A percentile compares a stretch with the other conserved stretches of the same genome.
These are phyloP conservation scores for Drosophila kuntzei DNA, from an alignment of 2,888 invertebrate genomes.

Conservation along the genomic window DNA sequence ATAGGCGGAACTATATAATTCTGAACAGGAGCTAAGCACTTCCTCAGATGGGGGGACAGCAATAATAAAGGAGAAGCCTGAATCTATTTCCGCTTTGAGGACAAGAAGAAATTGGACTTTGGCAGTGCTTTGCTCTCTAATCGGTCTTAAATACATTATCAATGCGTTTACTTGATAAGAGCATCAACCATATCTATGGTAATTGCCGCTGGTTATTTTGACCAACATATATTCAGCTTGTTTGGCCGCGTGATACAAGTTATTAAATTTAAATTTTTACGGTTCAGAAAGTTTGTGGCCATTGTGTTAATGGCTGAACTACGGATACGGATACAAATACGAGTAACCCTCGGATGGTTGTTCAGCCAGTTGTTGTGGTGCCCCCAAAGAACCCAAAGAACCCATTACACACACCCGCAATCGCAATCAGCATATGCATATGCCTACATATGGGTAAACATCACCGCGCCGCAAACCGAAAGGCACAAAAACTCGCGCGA, in stretches of 20 bases:
- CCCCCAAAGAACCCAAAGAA: conserved; percentile 15
- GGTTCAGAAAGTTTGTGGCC: conserved; percentile 64
- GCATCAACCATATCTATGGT: neutral
- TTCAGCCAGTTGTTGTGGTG: conserved; percentile 24
- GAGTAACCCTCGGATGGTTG: conserved; percentile 14
- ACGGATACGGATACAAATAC: conserved; percentile 40
- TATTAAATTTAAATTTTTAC: conserved; percentile 63
- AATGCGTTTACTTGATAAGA: neutral
- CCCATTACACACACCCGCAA: conserved; percentile 51
- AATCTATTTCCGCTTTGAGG: conserved; percentile 55
- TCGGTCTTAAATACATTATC: neutral
- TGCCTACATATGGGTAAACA: conserved; percentile 82
- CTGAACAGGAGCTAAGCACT: conserved; percentile 56
- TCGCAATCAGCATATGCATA: conserved; percentile 81
- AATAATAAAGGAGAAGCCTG: conserved; percentile 56
- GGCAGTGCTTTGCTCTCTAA: conserved; percentile 13
- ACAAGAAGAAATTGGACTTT: too few species aligned
- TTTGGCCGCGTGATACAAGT: conserved; percentile 15
- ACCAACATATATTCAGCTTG: neutral
- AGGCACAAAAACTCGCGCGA: conserved; percentile 65
- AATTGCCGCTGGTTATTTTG: neutral
- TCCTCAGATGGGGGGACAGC: too few species aligned
- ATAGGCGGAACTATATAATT: conserved; percentile 67
- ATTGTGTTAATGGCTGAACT: conserved; percentile 56
- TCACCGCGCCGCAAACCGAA: conserved; percentile 79